Base-by-base conservation (phyloP, 1,140 invertebrate species). In the Rhynchophorus ferrugineus region DNA sequence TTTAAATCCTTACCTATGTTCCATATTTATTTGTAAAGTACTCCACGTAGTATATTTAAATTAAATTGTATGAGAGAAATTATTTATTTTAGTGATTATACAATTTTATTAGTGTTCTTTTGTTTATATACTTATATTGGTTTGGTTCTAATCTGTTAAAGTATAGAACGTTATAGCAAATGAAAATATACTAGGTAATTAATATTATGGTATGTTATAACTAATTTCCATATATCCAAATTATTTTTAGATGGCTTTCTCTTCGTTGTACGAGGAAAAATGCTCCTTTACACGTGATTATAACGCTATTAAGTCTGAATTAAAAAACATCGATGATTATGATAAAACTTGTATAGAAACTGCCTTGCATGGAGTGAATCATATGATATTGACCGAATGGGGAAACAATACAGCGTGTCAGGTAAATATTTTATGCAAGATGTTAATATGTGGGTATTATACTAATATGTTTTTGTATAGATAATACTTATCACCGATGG, bases 201-300 rank as follows among this genome's bases (percentile, higher is more conserved):
- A n/a, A n/a, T n/a, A n/a, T n/a, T n/a, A n/a, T n/a, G n/a, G n/a
- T n/a, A n/a, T 22, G 9, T 21, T 21, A 21, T 43, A 1, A 3
- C 41, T 49, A 22, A 9, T 44, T 44, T 35, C 11, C n/a, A n/a
- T n/a, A n/a, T n/a, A n/a, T n/a, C n/a, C n/a, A n/a, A n/a, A n/a
- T n/a, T n/a, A 50, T 33, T 61, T 67, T 51, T 46, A 70, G 68
- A 65, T 67, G 49, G 61, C 64, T 42, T 70, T 69, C 63, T 70
- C 68, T 8, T 70, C 67, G 3, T 56, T 65, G n/a, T 70, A 65
- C 51, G 66, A 70, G 78, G 78, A 89, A 41, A 68, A 85, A 29
- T 83, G 82, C 29, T 77, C 83, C 16, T 94, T 94, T 63, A 94
- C 90, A 0, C 73, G 91, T 61, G 89, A 95, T 62, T 89, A 87